A percentile compares a stretch with the other conserved stretches of the same genome.
These are phyloP conservation scores for Ostrea edulis DNA, from an alignment of 1,140 invertebrate species.

Conservation along the genomic window DNA sequence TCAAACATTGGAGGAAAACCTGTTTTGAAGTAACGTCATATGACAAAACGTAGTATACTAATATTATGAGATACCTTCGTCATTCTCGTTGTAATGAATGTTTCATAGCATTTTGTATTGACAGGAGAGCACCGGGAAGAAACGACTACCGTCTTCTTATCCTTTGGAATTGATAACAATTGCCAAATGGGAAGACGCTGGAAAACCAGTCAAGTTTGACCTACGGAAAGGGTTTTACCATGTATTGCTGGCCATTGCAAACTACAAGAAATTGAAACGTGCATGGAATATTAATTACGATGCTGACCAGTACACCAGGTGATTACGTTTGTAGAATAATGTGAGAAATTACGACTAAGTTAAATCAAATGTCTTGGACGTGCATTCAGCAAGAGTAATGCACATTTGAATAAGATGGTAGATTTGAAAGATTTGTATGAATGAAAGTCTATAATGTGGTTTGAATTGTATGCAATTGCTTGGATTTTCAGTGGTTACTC, in stretches of 20 bases:
- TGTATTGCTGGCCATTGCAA: constrained; percentile 23
- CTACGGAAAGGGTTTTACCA: constrained; percentile 45
- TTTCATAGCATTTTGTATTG: not conserved
- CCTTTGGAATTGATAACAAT: constrained; percentile 45
- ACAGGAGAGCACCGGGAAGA: constrained; percentile 1
- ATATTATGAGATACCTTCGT: not conserved
- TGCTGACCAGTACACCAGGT: not conserved
- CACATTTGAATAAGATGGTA: not conserved
- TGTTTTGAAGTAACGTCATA: not conserved
- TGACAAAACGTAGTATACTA: not conserved
- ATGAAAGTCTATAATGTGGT: not conserved
- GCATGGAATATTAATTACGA: constrained; percentile 33
- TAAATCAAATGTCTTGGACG: not conserved
- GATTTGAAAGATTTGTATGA: not conserved
- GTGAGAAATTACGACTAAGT: not conserved
- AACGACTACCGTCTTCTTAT: constrained; percentile 34
- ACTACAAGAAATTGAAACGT: not conserved
- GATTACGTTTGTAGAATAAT: not conserved
- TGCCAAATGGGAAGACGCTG: constrained; percentile 7
- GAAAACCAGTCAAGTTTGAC: constrained; percentile 30
- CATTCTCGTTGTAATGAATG: not conserved
- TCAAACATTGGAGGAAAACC: constrained; percentile 48
- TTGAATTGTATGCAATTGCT: not conserved
- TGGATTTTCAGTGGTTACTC: not conserved
- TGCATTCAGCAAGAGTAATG: not conserved